Evolutionary conservation across 2,888 invertebrate genomes (phyloP).

Genomic region (Sympetrum striolatum): DNA sequence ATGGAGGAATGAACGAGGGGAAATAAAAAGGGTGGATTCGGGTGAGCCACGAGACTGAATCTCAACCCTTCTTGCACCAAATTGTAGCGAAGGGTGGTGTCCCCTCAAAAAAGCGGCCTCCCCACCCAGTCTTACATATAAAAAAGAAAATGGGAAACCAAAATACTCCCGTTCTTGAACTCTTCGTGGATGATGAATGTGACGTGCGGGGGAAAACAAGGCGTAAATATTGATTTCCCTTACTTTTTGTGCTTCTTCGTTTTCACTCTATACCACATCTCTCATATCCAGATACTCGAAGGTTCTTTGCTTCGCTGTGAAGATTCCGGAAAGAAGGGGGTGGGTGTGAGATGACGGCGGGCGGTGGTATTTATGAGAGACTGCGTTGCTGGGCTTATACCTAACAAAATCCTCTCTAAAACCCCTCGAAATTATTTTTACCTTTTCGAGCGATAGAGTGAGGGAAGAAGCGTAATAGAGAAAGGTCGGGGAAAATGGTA

Average conservation of each 20-base stretch:
- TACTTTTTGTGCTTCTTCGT: neutral
- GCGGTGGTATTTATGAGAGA: neutral
- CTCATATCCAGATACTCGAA: neutral
- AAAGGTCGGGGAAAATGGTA: neutral
- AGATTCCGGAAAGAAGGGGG: neutral
- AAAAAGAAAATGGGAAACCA: neutral
- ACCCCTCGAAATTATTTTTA: neutral
- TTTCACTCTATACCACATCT: neutral
- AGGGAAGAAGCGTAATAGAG: neutral
- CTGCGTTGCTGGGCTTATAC: neutral
- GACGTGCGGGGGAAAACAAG: neutral
- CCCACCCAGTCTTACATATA: neutral
- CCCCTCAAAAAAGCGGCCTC: neutral
- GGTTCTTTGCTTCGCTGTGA: neutral
- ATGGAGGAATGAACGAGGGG: neutral
- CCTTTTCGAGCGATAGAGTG: neutral
- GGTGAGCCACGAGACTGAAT: neutral
- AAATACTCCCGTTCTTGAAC: neutral
- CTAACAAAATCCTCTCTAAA: neutral
- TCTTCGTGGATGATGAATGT: neutral
- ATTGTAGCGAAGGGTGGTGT: neutral
- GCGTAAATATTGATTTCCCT: neutral
- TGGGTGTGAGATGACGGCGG: neutral
- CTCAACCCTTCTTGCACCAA: neutral
- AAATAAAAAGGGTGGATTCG: neutral